Evolutionary conservation across 2,113 vertebrate genomes (phyloP), one percentile per base, ranked within the genome.

Genomic region (Hydropotes inermis): DNA sequence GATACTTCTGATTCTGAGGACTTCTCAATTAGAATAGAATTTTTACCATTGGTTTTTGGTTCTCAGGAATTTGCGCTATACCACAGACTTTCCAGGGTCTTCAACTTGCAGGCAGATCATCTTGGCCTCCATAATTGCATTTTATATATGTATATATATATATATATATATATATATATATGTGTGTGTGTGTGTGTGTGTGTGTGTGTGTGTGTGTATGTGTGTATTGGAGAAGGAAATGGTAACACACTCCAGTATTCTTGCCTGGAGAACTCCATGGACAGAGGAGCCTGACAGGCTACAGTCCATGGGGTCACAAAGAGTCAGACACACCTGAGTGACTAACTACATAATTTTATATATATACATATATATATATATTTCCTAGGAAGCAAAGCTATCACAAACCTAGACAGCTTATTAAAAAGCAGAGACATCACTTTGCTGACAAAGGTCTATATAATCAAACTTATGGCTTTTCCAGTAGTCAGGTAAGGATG

Each of bases 161-260:
- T 74, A 0, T 74, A 0, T 61, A 0, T 61, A 1, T 61, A 45
- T 27, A 27, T 74, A 6, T 74, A 1, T 74, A 0, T 76, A 0
- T 64, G 0, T 64, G 0, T 33, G 47, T 12, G 12, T 12, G 1
- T 13, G 12, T 12, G 47, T 2, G 2, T 2, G 12, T 30, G 13
- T 30, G 28, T 58, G 57, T 27, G 25, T 55, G 55, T 23, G 21
- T 55, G 57, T 27, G 25, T 55, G 55, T 23, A 7, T 55, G 21
- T 55, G 55, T 23, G 21, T 57, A 57, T 57, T 57, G 55, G 55
- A 57, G 55, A 23, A 57, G 19, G 55, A 57, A 57, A 57, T 57
- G 55, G 21, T 21, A 57, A 57, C 19, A 23, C 3, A 23, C 55
- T 57, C 55, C 54, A 55, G 54, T 55, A 8, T 55, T 55, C 54